Percentiles rank a stretch among this genome's conserved stretches.
These are phyloP conservation scores for Festucalex cinctus DNA, from an alignment of 2,113 vertebrate species.

Conservation along the genomic window DNA sequence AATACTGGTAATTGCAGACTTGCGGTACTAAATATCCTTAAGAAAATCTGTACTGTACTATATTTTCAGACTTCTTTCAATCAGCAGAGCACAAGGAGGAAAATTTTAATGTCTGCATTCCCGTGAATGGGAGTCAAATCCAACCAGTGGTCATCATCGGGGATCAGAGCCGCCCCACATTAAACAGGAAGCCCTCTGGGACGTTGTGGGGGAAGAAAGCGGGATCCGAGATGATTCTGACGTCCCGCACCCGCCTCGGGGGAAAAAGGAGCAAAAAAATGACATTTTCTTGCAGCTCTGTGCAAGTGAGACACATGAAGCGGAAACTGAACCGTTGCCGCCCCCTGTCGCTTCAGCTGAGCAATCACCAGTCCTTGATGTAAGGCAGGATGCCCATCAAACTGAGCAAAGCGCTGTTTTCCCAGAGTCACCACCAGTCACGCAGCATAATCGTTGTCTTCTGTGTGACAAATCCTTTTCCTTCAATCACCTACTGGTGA, in stretches of 20 bases:
- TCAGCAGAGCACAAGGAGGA: conserved; percentile 27
- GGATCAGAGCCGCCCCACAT: conserved; percentile 25
- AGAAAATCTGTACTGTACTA: not conserved
- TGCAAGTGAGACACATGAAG: conserved; percentile 4
- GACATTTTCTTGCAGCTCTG: not conserved
- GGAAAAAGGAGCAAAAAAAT: conserved; percentile 15
- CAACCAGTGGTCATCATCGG: not conserved
- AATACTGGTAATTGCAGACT: not conserved
- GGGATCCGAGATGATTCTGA: not conserved
- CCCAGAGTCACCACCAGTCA: not conserved
- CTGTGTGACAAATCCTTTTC: conserved; percentile 39
- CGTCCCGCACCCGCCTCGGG: conserved; percentile 3
- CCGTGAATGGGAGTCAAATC: conserved; percentile 8
- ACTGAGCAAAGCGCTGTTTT: not conserved
- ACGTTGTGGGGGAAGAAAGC: conserved; percentile 5
- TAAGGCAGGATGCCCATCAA: not conserved
- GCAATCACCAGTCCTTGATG: not conserved
- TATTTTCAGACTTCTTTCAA: conserved; percentile 19
- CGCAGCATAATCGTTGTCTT: conserved; percentile 23
- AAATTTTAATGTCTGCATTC: no score
- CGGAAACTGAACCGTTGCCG: not conserved
- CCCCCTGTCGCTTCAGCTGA: conserved; percentile 6
- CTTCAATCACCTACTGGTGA: conserved; percentile 36
- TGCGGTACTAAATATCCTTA: not conserved
- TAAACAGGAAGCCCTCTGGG: conserved; percentile 57